Evolutionary conservation across 2,113 vertebrate genomes (phyloP).

Genomic region (Tachuris rubrigastra): DNA sequence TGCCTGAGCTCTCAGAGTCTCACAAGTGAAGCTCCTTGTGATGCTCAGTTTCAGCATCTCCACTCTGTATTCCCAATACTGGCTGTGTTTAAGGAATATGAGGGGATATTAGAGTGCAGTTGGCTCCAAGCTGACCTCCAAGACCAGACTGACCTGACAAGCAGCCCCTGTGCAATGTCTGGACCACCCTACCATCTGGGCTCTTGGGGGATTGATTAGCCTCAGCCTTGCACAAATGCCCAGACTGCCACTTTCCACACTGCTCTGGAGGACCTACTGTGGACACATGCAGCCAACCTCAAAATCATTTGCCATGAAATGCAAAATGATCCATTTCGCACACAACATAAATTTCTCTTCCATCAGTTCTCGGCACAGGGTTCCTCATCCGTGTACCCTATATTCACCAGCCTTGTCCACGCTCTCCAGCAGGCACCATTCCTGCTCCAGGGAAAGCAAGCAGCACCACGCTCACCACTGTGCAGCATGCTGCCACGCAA

Average conservation of each 20-base stretch:
- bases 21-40: not conserved
- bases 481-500: not conserved
- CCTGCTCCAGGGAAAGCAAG: not conserved
- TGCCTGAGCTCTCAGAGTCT: not conserved
- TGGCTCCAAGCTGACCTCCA: not conserved
- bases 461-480: not conserved
- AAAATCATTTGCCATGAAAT: not conserved
- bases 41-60: not conserved
- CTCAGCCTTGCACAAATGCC: not conserved
- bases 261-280: not conserved
- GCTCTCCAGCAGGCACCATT: not conserved
- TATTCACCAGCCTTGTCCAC: fast-evolving
- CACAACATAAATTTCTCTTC: not conserved
- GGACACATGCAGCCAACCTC: not conserved
- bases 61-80: not conserved
- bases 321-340: not conserved
- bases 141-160: not conserved
- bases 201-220: not conserved
- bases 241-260: not conserved
- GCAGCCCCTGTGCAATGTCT: not conserved
- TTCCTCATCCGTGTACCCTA: fast-evolving
- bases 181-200: not conserved
- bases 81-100: not conserved
- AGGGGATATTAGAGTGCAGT: not conserved
- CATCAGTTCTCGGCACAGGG: fast-evolving